These are phyloP conservation scores for Ferdinandea cuprea DNA, from an alignment of 2,888 invertebrate genomes.

Conservation along the genomic window DNA sequence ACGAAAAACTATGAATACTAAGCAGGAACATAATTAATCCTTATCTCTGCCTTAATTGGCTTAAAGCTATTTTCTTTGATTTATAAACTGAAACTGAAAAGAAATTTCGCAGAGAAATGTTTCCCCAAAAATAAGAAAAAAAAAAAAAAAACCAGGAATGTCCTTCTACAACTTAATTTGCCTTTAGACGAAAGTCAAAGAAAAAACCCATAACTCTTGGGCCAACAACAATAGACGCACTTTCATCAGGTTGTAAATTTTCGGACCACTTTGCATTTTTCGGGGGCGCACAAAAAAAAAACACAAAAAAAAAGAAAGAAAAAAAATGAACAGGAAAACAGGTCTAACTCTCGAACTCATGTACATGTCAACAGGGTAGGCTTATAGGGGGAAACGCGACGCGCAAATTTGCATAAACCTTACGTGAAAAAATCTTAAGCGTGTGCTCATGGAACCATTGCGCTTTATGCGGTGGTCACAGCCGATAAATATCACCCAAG, in stretches of 20 bases:
- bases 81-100: constrained; percentile 74
- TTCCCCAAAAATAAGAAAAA: too few species aligned
- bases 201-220: constrained; percentile 39
- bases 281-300: background rate
- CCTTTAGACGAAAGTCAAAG: background rate
- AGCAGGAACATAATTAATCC: constrained; percentile 76
- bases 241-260: constrained; percentile 73
- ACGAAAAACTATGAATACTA: constrained; percentile 72
- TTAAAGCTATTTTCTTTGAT: constrained; percentile 75
- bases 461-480: constrained; percentile 77
- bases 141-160: constrained; percentile 14
- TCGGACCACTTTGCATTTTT: constrained; percentile 61
- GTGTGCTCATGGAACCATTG: constrained; percentile 77
- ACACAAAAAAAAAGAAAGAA: background rate
- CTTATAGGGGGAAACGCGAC: background rate
- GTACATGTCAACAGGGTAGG: constrained; percentile 58
- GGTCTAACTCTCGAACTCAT: constrained; percentile 16
- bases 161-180: constrained; percentile 73
- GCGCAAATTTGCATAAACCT: constrained; percentile 63
- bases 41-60: constrained; percentile 78
- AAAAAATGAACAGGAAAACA: constrained; percentile 69
- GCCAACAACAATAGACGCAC: constrained; percentile 68
- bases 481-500: constrained; percentile 73
- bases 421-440: constrained; percentile 74
- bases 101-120: constrained; percentile 65